Evolutionary conservation across 2,888 invertebrate species (phyloP).

Genomic region (Lithophane socia): DNA sequence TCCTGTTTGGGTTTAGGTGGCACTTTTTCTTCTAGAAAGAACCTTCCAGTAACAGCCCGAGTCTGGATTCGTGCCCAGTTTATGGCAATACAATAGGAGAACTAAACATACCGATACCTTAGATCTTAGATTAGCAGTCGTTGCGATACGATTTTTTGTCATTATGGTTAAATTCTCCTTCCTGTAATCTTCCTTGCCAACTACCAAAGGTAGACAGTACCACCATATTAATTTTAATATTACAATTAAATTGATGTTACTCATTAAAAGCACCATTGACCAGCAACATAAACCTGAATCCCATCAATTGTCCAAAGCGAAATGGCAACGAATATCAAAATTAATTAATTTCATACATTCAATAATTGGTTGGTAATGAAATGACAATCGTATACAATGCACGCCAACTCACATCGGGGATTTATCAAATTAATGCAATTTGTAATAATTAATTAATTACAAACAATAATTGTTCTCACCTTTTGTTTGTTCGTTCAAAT

Average conservation of each 20-base stretch:
- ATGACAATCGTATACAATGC: slow-evolving; percentile 53
- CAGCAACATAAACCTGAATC: slow-evolving; percentile 19
- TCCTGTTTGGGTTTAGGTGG: no score
- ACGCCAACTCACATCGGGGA: slow-evolving; percentile 35
- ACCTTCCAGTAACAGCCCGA: no score
- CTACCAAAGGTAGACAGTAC: no score
- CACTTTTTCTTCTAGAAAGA: no score
- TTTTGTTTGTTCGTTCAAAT: slow-evolving; percentile 29
- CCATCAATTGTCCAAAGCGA: slow-evolving; percentile 38
- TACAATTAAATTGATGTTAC: slow-evolving; percentile 15
- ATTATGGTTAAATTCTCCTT: no score
- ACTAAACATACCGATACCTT: background rate
- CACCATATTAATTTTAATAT: background rate
- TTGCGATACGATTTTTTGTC: no score
- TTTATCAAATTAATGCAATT: slow-evolving; percentile 67
- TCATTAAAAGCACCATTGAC: slow-evolving; percentile 20
- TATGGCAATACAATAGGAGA: background rate
- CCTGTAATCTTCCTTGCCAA: no score
- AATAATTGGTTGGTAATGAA: slow-evolving; percentile 58
- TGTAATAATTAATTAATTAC: slow-evolving; percentile 57
- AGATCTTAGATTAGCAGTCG: no score
- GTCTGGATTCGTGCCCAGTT: background rate
- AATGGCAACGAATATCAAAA: slow-evolving; percentile 62
- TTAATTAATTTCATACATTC: slow-evolving; percentile 60
- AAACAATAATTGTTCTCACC: slow-evolving; percentile 11